Evolutionary conservation across 2,113 vertebrate genomes (phyloP), one percentile per base, ranked within the genome.

Genomic region (Gracilinanus agilis): DNA sequence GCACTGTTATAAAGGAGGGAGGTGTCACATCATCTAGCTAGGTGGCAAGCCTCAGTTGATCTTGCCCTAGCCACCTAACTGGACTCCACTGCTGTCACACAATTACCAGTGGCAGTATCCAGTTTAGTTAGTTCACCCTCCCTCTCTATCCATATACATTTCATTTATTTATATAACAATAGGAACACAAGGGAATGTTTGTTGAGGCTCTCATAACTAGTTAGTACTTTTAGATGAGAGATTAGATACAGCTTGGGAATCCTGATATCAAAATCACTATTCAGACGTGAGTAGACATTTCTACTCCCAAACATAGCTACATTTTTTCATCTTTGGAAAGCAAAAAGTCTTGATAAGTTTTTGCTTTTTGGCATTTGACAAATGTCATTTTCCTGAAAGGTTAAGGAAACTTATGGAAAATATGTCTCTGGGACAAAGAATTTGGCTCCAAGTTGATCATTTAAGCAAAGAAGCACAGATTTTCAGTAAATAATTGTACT

Each of bases 401-500:
- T 67, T 0, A 24, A 95, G 56, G 93, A 88, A 92, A 55, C 1
- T 53, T 54, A 44, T 75, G 89, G 27, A 97, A 54, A 19, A 9
- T 95, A 92, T 67, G 58, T 89, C 96, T 96, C 34, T 95, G 61
- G 90, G 44, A 91, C 34, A 96, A 94, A 95, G 91, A 92, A 34
- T 40, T 94, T 97, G 93, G 96, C 75, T 96, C 75, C 88, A 94
- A 91, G 88, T 95, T 95, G 88, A 90, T 93, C 96, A 96, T 97
- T 88, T 96, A 96, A 95, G 96, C 94, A 92, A 97, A 91, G 93
- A 97, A 97, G 53, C 55, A 96, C 92, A 96, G 92, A 9, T 94
- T 93, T 96, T 96, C 53, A 94, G 93, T 75, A 93, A 94, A 97
- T 54, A 75, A 94, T 19, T 95, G 94, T 95, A 83, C 27, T 94